These are phyloP conservation scores for Hemichromis elongatus DNA, from an alignment of 2,113 vertebrate genomes.

Conservation along the genomic window DNA sequence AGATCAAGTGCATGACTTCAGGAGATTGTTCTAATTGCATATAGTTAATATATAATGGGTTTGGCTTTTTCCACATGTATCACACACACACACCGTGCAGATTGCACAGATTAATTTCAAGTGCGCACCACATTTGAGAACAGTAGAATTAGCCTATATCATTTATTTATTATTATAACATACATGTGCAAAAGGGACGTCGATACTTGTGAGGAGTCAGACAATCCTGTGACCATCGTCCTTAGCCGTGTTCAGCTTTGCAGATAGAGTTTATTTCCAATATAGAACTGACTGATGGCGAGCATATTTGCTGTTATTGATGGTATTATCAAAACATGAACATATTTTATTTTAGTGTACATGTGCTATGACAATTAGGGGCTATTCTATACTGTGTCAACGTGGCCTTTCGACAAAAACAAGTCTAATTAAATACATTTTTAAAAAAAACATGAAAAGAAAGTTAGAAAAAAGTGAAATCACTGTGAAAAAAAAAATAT, in stretches of 20 bases:
- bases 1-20: constrained; percentile 11
- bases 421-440: background rate
- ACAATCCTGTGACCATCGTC: background rate
- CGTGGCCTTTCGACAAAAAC: background rate
- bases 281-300: background rate
- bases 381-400: no score
- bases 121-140: background rate
- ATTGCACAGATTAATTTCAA: background rate
- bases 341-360: no score
- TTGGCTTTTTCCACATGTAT: background rate
- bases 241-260: background rate
- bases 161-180: background rate
- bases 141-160: background rate
- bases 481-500: background rate
- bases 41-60: background rate
- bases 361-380: no score
- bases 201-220: background rate
- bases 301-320: no score
- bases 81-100: background rate
- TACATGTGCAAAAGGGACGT: background rate
- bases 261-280: background rate
- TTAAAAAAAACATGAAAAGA: accelerated
- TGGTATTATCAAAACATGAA: no score
- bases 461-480: background rate
- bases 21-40: constrained; percentile 25